Evolutionary conservation across 2,888 invertebrate genomes (phyloP).

Genomic region (Brachycybe producta): DNA sequence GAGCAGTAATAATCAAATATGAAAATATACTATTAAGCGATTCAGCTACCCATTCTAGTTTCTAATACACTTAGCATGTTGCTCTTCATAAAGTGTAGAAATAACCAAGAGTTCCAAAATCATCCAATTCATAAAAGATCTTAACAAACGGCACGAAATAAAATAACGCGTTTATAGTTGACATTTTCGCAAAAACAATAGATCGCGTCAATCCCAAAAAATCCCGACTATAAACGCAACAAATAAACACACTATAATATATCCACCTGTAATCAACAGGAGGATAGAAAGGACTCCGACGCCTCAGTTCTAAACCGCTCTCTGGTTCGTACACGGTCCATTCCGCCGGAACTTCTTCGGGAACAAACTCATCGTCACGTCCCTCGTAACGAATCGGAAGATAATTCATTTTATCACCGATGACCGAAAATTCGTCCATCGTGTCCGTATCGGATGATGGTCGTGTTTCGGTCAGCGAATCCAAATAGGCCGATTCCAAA

Average conservation of each 20-base stretch:
- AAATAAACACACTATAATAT: background rate
- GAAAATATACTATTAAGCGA: too few species aligned
- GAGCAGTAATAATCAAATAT: too few species aligned
- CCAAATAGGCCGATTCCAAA: background rate
- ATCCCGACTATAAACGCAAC: too few species aligned
- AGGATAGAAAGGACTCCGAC: conserved; percentile 10
- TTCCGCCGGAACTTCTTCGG: conserved; percentile 10
- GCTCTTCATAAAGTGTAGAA: too few species aligned
- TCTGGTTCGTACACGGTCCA: conserved; percentile 1
- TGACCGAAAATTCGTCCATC: background rate
- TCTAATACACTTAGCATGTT: too few species aligned
- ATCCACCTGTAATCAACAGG: conserved; percentile 12
- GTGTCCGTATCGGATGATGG: background rate
- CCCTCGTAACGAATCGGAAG: background rate
- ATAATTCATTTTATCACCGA: conserved; percentile 3
- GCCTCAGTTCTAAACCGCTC: background rate
- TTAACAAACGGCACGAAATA: too few species aligned
- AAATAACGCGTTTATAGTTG: too few species aligned
- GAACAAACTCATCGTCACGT: background rate
- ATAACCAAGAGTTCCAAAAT: too few species aligned
- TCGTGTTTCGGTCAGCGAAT: conserved; percentile 10
- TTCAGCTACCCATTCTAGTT: too few species aligned
- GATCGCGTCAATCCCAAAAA: too few species aligned
- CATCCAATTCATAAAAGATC: too few species aligned
- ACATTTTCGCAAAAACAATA: too few species aligned